Conservation (phyloP, 2,113 vertebrate species). For the Varanus salvator region DNA sequence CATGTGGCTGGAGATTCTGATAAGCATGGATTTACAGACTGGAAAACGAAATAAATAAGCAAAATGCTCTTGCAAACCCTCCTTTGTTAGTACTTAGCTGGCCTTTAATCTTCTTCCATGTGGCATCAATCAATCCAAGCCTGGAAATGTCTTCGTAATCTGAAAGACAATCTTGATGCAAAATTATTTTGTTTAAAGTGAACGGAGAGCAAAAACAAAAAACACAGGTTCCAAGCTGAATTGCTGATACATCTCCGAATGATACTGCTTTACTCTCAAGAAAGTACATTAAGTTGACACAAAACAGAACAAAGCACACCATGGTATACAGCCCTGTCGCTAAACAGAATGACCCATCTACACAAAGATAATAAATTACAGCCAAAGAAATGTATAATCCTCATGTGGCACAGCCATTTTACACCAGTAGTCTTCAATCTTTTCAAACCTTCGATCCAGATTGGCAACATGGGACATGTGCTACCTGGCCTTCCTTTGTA, state of each 20-base stretch:
- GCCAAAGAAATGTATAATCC: neutral
- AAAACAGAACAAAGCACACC: neutral
- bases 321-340: neutral
- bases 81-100: conserved; percentile 27
- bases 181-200: conserved; percentile 34
- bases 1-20: conserved; percentile 23
- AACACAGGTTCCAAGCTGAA: neutral
- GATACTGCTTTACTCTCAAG: neutral
- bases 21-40: conserved; percentile 35
- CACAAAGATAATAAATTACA: neutral
- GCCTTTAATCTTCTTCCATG: conserved; percentile 37
- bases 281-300: neutral
- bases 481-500: too few relatives aligned
- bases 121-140: conserved; percentile 46
- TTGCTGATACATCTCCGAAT: conserved; percentile 8
- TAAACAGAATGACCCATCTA: neutral
- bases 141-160: conserved; percentile 45
- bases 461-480: too few relatives aligned
- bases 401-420: neutral
- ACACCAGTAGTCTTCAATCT: neutral
- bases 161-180: conserved; percentile 15
- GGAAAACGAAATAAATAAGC: conserved; percentile 36
- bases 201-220: neutral
- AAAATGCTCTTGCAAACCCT: conserved; percentile 32
- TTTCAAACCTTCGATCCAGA: neutral